Conservation (phyloP, 2,113 vertebrate genomes). For the Dascyllus trimaculatus region DNA sequence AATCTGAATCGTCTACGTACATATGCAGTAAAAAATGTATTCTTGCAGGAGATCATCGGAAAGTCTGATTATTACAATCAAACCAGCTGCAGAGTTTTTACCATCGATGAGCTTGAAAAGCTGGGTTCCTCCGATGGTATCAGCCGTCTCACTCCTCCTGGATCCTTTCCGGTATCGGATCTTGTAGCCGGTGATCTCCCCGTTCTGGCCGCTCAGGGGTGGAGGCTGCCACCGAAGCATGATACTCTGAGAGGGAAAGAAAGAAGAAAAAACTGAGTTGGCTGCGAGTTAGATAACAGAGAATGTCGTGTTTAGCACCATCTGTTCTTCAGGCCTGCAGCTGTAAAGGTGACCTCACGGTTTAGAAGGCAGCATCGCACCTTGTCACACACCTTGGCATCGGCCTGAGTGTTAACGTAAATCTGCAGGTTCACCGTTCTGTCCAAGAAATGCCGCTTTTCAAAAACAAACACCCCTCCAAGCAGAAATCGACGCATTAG, state of each 20-base stretch:
- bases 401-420: background rate
- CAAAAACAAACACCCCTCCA: slow-evolving; percentile 47
- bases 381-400: background rate
- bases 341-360: slow-evolving; percentile 42
- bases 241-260: slow-evolving; percentile 86
- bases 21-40: too few relatives aligned
- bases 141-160: slow-evolving; percentile 92
- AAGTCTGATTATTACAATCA: too few relatives aligned
- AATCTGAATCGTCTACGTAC: too few relatives aligned
- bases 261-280: background rate
- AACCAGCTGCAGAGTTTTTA: slow-evolving; percentile 69
- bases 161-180: slow-evolving; percentile 95
- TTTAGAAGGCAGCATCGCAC: slow-evolving; percentile 27
- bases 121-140: slow-evolving; percentile 90
- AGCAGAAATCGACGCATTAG: slow-evolving; percentile 31
- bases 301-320: slow-evolving; percentile 15
- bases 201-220: slow-evolving; percentile 89
- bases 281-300: slow-evolving; percentile 1
- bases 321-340: background rate
- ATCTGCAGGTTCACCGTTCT: slow-evolving; percentile 9
- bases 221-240: slow-evolving; percentile 96
- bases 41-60: background rate
- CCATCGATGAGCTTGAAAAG: slow-evolving; percentile 93
- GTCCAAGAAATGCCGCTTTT: background rate
- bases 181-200: slow-evolving; percentile 94